Evolutionary conservation across 1,140 invertebrate genomes (phyloP).

Genomic region (Sesamia nonagrioides): DNA sequence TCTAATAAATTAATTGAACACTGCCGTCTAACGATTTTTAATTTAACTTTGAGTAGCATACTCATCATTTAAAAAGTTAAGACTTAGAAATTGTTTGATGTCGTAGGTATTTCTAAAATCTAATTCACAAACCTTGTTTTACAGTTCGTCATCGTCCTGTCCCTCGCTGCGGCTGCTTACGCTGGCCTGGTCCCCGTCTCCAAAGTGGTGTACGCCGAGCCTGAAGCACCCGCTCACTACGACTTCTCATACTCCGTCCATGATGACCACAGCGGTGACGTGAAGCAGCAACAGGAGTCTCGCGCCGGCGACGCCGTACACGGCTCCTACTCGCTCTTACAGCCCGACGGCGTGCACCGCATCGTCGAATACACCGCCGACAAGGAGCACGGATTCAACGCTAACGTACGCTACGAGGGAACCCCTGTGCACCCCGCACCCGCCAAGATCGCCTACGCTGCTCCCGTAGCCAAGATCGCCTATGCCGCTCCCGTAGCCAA

Average conservation of each 20-base stretch:
- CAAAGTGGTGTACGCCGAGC: conserved; percentile 61
- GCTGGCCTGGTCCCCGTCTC: conserved; percentile 53
- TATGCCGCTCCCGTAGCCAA: conserved; percentile 66
- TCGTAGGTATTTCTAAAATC: too few species aligned
- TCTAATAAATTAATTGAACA: neutral
- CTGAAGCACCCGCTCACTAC: conserved; percentile 82
- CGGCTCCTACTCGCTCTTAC: conserved; percentile 88
- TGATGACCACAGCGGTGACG: conserved; percentile 79
- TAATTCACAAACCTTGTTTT: neutral
- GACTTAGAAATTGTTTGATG: neutral
- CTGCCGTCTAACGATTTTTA: too few species aligned
- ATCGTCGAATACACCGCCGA: conserved; percentile 89
- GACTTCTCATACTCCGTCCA: conserved; percentile 82
- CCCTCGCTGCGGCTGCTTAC: conserved; percentile 59
- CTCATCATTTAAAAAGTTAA: too few species aligned
- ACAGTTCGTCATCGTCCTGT: conserved; percentile 59
- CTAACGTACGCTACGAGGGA: conserved; percentile 63
- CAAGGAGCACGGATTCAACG: conserved; percentile 62
- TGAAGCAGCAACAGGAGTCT: conserved; percentile 78
- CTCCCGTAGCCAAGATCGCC: conserved; percentile 66
- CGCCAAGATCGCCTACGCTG: conserved; percentile 59
- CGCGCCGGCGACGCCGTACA: conserved; percentile 89
- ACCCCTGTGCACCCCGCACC: conserved; percentile 51
- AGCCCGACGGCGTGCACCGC: conserved; percentile 87
- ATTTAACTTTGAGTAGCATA: too few species aligned